Percentiles rank a stretch among this genome's conserved stretches.
Conservation (phyloP, 2,888 invertebrate genomes). For the Herminia tarsipennalis region DNA sequence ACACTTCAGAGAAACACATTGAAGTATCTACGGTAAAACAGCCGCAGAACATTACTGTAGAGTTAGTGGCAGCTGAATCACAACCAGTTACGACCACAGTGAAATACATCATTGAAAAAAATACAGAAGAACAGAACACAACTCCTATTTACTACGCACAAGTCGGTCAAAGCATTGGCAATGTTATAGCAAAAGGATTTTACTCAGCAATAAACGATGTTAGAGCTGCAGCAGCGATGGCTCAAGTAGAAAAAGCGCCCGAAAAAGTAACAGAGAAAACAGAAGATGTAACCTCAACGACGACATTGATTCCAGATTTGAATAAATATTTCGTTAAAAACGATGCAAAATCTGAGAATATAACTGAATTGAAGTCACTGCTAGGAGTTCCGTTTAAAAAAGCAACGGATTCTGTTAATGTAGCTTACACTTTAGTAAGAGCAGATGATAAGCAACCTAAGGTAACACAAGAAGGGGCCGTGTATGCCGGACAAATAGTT, state of each 20-base stretch:
- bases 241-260: slow-evolving; percentile 85
- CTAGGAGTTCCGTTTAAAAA: slow-evolving; percentile 70
- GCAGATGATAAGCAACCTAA: slow-evolving; percentile 63
- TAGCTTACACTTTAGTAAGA: slow-evolving; percentile 72
- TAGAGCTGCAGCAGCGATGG: slow-evolving; percentile 86
- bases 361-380: slow-evolving; percentile 63
- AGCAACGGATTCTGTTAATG: slow-evolving; percentile 66
- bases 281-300: slow-evolving; percentile 44
- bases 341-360: slow-evolving; percentile 52
- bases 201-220: slow-evolving; percentile 87
- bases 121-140: slow-evolving; percentile 57
- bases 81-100: slow-evolving; percentile 65
- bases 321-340: slow-evolving; percentile 59
- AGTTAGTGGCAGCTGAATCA: slow-evolving; percentile 56
- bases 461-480: slow-evolving; percentile 63
- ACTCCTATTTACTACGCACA: slow-evolving; percentile 81
- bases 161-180: slow-evolving; percentile 71
- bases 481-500: slow-evolving; percentile 76
- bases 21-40: slow-evolving; percentile 53
- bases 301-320: slow-evolving; percentile 56
- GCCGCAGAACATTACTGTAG: slow-evolving; percentile 60
- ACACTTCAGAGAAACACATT: slow-evolving; percentile 57
- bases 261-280: slow-evolving; percentile 57
- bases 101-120: slow-evolving; percentile 63
- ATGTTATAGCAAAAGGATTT: slow-evolving; percentile 71